Conservation (phyloP, 2,113 vertebrate genomes). For the Triplophysa siluroides region DNA sequence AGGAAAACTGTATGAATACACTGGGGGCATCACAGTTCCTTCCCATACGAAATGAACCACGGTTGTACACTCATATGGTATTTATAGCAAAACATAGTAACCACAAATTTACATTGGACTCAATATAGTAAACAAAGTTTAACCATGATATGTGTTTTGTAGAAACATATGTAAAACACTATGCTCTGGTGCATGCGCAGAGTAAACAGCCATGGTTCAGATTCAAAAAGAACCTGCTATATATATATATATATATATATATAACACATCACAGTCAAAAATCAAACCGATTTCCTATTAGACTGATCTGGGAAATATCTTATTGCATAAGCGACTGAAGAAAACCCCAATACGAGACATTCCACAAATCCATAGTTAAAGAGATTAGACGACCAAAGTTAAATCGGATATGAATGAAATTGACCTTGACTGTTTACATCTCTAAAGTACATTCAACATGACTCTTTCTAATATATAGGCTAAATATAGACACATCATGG, state of each 20-base stretch:
- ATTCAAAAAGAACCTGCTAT: background rate
- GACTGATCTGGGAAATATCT: background rate
- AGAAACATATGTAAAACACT: background rate
- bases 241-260: too few species aligned
- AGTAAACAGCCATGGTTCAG: conserved; percentile 1
- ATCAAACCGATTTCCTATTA: background rate
- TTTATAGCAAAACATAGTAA: too few species aligned
- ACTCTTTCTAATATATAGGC: background rate
- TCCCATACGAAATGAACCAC: too few species aligned
- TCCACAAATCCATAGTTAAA: conserved; percentile 53
- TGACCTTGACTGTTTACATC: background rate
- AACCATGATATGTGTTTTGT: too few species aligned
- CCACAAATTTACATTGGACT: too few species aligned
- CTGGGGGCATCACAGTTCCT: too few species aligned
- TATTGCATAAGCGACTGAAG: conserved; percentile 17
- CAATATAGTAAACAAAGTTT: too few species aligned
- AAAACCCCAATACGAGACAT: conserved; percentile 37
- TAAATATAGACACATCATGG: background rate
- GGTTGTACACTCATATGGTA: too few species aligned
- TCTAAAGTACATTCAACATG: background rate
- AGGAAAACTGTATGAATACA: background rate
- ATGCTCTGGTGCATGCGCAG: background rate
- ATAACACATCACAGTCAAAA: background rate
- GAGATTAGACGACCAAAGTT: conserved; percentile 54
- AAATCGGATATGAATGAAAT: conserved; percentile 41